Percentiles rank a stretch among this genome's conserved stretches.
phyloP scores from a whole-genome alignment of 2,888 invertebrate genomes.

The Lycaena phlaeas region DNA sequence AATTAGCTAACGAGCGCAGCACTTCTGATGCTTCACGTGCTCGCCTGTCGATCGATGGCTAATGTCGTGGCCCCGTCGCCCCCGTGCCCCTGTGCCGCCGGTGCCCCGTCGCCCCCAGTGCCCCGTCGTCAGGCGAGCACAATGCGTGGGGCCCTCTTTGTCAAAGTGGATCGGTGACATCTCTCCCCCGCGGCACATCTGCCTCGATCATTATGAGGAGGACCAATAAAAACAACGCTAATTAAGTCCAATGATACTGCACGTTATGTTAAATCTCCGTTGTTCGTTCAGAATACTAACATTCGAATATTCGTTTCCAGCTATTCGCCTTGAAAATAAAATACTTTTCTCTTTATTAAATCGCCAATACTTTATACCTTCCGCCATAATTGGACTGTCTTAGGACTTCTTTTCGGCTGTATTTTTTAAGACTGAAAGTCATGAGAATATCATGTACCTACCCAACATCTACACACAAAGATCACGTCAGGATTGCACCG shows the following conservation, averaged over 20 bases:
- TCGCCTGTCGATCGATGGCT: slow-evolving; percentile 19
- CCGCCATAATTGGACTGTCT: no score
- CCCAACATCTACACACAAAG: no score
- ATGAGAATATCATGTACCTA: no score
- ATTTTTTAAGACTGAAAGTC: no score
- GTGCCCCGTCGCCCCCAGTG: background rate
- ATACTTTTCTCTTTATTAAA: no score
- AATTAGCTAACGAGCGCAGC: slow-evolving; percentile 16
- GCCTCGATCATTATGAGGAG: slow-evolving; percentile 33
- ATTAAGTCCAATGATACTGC: slow-evolving; percentile 28
- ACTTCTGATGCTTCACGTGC: slow-evolving; percentile 19
- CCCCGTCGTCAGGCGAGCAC: background rate
- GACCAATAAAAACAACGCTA: slow-evolving; percentile 33
- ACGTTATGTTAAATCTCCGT: no score
- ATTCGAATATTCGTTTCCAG: no score
- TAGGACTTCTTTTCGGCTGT: no score
- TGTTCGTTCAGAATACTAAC: no score
- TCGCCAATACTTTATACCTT: no score
- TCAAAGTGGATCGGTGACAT: slow-evolving; percentile 40
- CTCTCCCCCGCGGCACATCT: slow-evolving; percentile 44
- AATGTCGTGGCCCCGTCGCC: slow-evolving; percentile 1
- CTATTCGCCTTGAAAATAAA: no score
- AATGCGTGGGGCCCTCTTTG: slow-evolving; percentile 31
- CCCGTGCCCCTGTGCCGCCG: background rate
- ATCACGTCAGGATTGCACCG: no score